Percentiles rank a stretch among this genome's conserved stretches.
Conservation (phyloP, 2,113 vertebrate species). For the Tricholaema leucomelas region DNA sequence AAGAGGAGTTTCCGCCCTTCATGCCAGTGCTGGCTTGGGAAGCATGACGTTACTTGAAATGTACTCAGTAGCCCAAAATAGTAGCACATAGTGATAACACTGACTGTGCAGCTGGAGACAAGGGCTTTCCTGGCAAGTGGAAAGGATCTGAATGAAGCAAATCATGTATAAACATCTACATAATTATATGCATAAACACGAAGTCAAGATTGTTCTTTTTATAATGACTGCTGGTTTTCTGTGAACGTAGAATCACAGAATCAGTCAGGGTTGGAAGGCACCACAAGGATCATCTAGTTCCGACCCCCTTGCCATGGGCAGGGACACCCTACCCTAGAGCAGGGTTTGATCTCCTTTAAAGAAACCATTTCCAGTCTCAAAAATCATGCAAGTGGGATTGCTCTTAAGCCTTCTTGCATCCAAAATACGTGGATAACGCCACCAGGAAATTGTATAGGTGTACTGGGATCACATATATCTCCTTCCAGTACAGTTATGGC, state of each 20-base stretch:
- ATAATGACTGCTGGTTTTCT: background rate
- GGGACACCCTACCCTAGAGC: too few relatives aligned
- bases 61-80: slow-evolving; percentile 46
- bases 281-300: too few relatives aligned
- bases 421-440: background rate
- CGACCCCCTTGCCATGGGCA: too few relatives aligned
- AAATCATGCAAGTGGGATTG: background rate
- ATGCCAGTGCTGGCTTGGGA: background rate
- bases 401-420: background rate
- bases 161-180: background rate
- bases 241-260: too few relatives aligned
- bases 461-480: background rate
- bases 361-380: background rate
- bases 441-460: background rate
- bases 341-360: background rate
- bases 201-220: background rate
- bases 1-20: slow-evolving; percentile 7
- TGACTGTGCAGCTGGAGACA: slow-evolving; percentile 25
- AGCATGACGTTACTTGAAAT: slow-evolving; percentile 26
- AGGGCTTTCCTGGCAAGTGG: background rate
- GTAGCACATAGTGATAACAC: slow-evolving; percentile 12
- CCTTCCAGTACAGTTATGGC: slow-evolving; percentile 10
- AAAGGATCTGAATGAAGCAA: background rate
- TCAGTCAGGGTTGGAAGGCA: too few relatives aligned
- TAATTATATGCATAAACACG: fast-evolving